Evolutionary conservation across 2,797 vertebrate species (phyloP), one percentile per base, ranked within the genome.

Genomic region (Ciconia nigra): DNA sequence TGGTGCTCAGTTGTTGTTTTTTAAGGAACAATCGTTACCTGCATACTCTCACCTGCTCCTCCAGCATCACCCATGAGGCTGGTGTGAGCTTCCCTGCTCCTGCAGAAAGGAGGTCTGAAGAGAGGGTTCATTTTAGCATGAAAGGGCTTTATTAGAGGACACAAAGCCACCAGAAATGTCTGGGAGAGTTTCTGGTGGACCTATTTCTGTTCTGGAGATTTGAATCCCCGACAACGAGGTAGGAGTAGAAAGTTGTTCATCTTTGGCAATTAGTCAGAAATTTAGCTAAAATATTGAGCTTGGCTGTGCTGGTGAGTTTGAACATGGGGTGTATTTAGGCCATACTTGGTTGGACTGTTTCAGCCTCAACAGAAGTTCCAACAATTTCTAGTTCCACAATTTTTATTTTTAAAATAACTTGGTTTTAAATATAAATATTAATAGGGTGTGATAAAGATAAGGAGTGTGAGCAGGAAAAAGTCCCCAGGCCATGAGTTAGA

Each of bases 1-100:
- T 77, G 28, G 25, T 86, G 39, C 33, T 65, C 3, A 0, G 4
- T 14, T 47, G 46, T 3, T 79, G 44, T 33, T 57, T 55, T 49
- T 57, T 44, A 55, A 63, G 66, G n/a, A 55, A 2, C 1, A 1
- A 1, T 55, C 2, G 0, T n/a, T 67, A 35, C 41, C 22, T 71
- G 11, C 3, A 0, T 47, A 9, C 29, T 33, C 15, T 67, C 0
- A 0, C 52, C 13, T 1, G 0, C 13, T 49, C 15, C 15, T 21
- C 46, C 16, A 88, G 54, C 37, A 69, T 85, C 54, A 22, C 13
- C 33, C 16, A 0, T 31, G 33, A 67, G 20, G 13, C 6, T 69
- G 24, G 11, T 37, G 15, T 15, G 58, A 87, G 37, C 20, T 41
- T 39, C 25, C 19, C 19, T 59, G 31, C 25, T 83, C 28, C 4